phyloP scores from a whole-genome alignment of 2,797 vertebrate genomes.

The Dallia pectoralis region DNA sequence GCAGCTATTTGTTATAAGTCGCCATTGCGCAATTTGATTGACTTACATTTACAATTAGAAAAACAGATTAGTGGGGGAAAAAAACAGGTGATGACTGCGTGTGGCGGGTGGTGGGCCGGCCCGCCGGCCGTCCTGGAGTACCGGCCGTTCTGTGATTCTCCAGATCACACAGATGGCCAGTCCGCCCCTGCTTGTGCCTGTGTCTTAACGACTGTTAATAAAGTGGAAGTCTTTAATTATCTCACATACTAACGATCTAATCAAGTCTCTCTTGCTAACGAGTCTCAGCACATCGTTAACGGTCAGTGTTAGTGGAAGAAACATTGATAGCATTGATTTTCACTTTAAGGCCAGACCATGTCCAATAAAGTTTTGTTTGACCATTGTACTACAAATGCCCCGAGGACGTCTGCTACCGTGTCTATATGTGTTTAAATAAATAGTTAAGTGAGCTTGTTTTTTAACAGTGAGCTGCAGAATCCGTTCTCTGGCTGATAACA shows the following conservation, averaged over 20 bases:
- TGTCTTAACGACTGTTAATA: slow-evolving; percentile 48
- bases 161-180: too few relatives aligned
- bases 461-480: background rate
- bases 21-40: too few relatives aligned
- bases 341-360: background rate
- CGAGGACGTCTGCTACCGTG: background rate
- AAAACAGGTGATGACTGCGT: too few relatives aligned
- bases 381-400: too few relatives aligned
- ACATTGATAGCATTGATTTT: background rate
- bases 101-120: too few relatives aligned
- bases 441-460: background rate
- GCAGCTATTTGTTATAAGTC: too few relatives aligned
- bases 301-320: background rate
- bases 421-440: background rate
- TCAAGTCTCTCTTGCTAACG: slow-evolving; percentile 7
- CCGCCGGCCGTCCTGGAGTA: too few relatives aligned
- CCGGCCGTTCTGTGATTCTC: too few relatives aligned
- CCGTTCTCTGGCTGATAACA: background rate
- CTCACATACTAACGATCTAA: slow-evolving; percentile 19
- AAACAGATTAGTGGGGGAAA: too few relatives aligned
- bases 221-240: slow-evolving; percentile 45
- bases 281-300: background rate
- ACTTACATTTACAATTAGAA: too few relatives aligned
- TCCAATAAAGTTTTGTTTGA: background rate
- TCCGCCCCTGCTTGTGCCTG: too few relatives aligned